Conservation (phyloP, 1,140 invertebrate species). For the Aplysia californica region DNA sequence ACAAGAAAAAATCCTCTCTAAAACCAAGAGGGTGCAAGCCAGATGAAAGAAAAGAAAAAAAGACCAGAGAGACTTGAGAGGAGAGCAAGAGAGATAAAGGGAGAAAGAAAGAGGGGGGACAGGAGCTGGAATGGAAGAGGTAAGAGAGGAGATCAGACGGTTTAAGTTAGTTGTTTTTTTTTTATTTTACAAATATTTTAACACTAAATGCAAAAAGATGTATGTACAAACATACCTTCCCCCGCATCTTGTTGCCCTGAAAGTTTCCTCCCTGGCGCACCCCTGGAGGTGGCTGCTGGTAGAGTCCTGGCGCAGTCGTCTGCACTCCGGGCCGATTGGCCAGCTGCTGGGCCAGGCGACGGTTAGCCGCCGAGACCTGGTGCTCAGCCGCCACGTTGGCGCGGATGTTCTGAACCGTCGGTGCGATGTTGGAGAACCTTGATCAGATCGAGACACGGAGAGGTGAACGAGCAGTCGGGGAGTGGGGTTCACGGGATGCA, state of each 20-base stretch:
- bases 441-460: no score
- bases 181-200: not conserved
- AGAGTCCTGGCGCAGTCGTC: not conserved
- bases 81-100: not conserved
- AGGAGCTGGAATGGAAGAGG: not conserved
- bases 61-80: no score
- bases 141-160: not conserved
- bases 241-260: not conserved
- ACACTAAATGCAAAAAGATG: not conserved
- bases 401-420: conserved; percentile 50
- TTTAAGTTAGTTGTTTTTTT: not conserved
- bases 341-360: conserved; percentile 70
- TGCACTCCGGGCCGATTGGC: conserved; percentile 68
- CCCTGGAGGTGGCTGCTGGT: conserved; percentile 63
- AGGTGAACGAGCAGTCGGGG: no score
- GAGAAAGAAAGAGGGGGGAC: not conserved
- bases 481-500: conserved; percentile 34
- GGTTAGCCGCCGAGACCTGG: conserved; percentile 67
- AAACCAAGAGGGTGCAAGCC: no score
- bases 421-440: conserved; percentile 60
- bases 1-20: no score
- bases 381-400: conserved; percentile 61
- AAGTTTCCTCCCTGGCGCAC: no score
- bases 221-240: not conserved
- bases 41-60: no score